Evolutionary conservation across 37 sponge, comb jelly and placozoan species (phyloP), one percentile per base, ranked within the genome.

Genomic region (Dysidea cf. avara): DNA sequence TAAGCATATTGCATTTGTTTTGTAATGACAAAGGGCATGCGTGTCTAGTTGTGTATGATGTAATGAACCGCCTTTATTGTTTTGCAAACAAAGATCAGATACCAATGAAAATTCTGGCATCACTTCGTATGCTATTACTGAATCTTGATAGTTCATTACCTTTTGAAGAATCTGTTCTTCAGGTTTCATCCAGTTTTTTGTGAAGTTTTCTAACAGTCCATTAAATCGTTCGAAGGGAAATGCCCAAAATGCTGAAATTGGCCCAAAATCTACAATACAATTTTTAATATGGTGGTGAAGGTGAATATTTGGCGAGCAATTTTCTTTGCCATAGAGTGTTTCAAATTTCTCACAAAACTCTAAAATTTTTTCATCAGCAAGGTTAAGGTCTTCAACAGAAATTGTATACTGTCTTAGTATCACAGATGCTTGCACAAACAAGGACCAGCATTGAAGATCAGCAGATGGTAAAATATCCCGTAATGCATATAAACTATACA

Each of bases 381-480:
- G n/a, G 24, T 63, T 32, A 38, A 63, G 35, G 29, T n/a, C 64
- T 38, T 26, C 21, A 31, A 32, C 32, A 21, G 29, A 31, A 31
- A 63, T n/a, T 32, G 32, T 21, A 26, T 6, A 31, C 12, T 11
- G 64, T 32, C n/a, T 4, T 31, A 36, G 32, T 33, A 70, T 7
- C 5, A 32, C 22, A 22, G 71, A 77, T 7, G 67, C 64, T 35
- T 71, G 32, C 31, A 71, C 72, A 77, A 77, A 84, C 2, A 49
- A 18, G 7, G 25, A 56, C 78, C 85, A 84, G 21, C 64, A 71
- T 17, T 70, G 11, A 0, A 26, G 61, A 70, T 76, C 43, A 1
- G 17, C 54, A 39, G 4, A 6, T 20, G 69, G 43, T 26, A 83
- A 26, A 29, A 76, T 36, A 0, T 34, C 77, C 33, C 68, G n/a